A percentile compares a stretch with the other conserved stretches of the same genome.
These are phyloP conservation scores for Aricia agestis DNA, from an alignment of 1,140 invertebrate species.

Conservation along the genomic window DNA sequence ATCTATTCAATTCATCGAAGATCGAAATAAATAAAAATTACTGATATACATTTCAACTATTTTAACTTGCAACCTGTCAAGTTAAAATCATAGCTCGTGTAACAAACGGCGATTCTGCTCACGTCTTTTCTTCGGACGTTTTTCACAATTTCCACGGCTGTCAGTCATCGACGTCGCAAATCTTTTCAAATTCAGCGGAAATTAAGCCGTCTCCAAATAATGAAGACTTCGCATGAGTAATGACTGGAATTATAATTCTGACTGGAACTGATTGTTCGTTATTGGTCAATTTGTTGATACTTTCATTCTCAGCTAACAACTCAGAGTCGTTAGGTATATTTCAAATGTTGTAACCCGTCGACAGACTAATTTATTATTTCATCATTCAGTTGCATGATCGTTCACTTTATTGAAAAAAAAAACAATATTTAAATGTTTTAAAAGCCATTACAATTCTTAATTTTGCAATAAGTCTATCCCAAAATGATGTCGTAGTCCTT, in stretches of 20 bases:
- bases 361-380: too few relatives aligned
- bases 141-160: slow-evolving; percentile 39
- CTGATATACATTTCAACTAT: too few relatives aligned
- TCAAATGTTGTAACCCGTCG: too few relatives aligned
- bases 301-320: not conserved
- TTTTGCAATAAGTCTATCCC: too few relatives aligned
- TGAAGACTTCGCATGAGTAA: not conserved
- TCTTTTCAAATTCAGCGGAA: slow-evolving; percentile 5
- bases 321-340: not conserved
- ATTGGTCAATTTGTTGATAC: not conserved
- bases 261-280: not conserved
- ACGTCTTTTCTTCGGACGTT: slow-evolving; percentile 24
- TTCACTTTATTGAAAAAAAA: too few relatives aligned
- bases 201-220: not conserved
- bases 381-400: too few relatives aligned
- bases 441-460: too few relatives aligned
- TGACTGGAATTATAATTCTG: not conserved
- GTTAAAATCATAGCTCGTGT: not conserved
- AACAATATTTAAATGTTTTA: too few relatives aligned
- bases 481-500: too few relatives aligned
- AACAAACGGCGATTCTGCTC: not conserved
- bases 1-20: not conserved
- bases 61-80: not conserved
- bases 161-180: slow-evolving; percentile 32
- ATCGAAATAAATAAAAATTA: too few relatives aligned